Percentiles rank a stretch among this genome's conserved stretches.
These are phyloP conservation scores for Blastomussa wellsi DNA, from an alignment of 92 coral and sea anemone species.

Conservation along the genomic window DNA sequence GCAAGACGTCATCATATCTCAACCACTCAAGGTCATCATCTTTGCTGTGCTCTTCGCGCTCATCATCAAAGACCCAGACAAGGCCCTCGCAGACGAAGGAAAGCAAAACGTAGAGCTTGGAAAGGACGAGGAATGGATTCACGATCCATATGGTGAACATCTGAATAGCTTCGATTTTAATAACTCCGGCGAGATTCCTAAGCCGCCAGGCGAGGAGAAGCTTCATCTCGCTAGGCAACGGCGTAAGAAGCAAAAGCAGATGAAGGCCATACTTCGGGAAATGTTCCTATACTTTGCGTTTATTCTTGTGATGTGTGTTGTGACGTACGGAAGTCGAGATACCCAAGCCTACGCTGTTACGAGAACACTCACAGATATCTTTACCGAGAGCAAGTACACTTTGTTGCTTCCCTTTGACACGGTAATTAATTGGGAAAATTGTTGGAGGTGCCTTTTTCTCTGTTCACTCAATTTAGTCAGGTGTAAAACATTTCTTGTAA, in stretches of 20 bases:
- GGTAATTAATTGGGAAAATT: slow-evolving; percentile 4
- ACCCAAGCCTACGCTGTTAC: slow-evolving; percentile 47
- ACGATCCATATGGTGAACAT: slow-evolving; percentile 38
- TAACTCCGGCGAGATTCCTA: slow-evolving; percentile 45
- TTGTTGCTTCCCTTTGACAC: slow-evolving; percentile 42
- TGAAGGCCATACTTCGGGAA: slow-evolving; percentile 76
- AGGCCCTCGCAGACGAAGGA: slow-evolving; percentile 51
- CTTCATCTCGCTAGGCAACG: slow-evolving; percentile 64
- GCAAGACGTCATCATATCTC: slow-evolving; percentile 88
- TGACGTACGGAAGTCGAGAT: slow-evolving; percentile 78
- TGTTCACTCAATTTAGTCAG: background rate
- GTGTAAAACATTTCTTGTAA: background rate
- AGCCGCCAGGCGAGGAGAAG: slow-evolving; percentile 73
- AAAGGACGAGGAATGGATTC: slow-evolving; percentile 67
- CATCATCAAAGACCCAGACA: slow-evolving; percentile 85
- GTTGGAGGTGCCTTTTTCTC: background rate
- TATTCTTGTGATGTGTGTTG: slow-evolving; percentile 64
- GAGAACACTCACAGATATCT: slow-evolving; percentile 30
- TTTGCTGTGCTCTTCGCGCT: slow-evolving; percentile 82
- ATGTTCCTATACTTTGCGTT: slow-evolving; percentile 63
- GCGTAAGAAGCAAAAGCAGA: slow-evolving; percentile 70
- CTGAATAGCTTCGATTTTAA: slow-evolving; percentile 4
- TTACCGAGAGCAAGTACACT: slow-evolving; percentile 46
- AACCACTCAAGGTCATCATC: slow-evolving; percentile 82
- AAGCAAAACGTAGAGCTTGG: slow-evolving; percentile 52